Evolutionary conservation across 1,140 invertebrate species (phyloP).

Genomic region (Megathymus violae): DNA sequence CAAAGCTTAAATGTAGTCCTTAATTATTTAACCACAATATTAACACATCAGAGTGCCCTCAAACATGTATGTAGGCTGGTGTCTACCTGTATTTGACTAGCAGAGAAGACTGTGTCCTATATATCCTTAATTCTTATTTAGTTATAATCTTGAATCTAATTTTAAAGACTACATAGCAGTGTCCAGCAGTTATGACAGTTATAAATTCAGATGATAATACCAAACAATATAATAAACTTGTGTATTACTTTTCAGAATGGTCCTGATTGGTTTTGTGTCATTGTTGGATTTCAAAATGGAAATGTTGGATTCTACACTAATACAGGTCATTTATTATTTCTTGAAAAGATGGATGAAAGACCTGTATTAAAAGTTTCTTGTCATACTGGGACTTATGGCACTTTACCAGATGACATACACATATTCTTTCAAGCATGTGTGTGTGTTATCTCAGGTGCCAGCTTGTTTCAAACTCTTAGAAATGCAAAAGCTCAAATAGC

Average conservation of each 20-base stretch:
- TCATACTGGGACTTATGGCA: constrained; percentile 87
- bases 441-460: constrained; percentile 92
- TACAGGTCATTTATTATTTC: constrained; percentile 91
- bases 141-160: too few relatives aligned
- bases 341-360: constrained; percentile 94
- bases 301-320: constrained; percentile 95
- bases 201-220: background rate
- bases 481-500: constrained; percentile 92
- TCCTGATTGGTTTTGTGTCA: constrained; percentile 97
- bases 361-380: constrained; percentile 92
- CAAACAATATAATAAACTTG: constrained; percentile 7
- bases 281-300: constrained; percentile 94
- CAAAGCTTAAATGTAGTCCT: too few relatives aligned
- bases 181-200: too few relatives aligned
- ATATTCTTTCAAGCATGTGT: constrained; percentile 90
- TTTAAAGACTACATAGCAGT: too few relatives aligned
- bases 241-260: constrained; percentile 81
- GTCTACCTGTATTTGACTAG: too few relatives aligned
- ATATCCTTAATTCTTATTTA: too few relatives aligned
- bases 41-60: too few relatives aligned
- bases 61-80: too few relatives aligned
- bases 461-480: constrained; percentile 91
- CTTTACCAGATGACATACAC: constrained; percentile 92
- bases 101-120: too few relatives aligned
- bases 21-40: too few relatives aligned